Evolutionary conservation across 2,113 vertebrate species (phyloP).

Genomic region (Columba livia): DNA sequence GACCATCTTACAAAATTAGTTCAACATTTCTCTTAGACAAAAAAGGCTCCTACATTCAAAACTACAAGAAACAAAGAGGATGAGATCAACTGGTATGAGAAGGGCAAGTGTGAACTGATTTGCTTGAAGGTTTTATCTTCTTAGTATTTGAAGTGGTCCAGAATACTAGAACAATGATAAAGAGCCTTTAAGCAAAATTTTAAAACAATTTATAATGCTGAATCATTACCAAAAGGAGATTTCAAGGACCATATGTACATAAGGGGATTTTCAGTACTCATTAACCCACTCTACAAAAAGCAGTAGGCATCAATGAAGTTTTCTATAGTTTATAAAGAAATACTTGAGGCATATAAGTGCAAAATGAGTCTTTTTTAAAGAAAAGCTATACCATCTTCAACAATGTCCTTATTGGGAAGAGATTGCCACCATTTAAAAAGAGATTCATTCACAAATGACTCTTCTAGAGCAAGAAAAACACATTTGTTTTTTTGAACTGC

Average conservation of each 20-base stretch:
- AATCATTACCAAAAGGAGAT: neutral
- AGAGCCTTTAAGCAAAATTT: conserved; percentile 14
- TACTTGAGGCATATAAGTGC: conserved; percentile 34
- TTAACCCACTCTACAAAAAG: conserved; percentile 23
- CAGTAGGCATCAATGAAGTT: conserved; percentile 20
- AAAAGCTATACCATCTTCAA: conserved; percentile 65
- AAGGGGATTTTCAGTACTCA: conserved; percentile 24
- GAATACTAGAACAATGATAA: conserved; percentile 7
- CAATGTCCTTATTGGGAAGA: conserved; percentile 64
- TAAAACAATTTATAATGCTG: neutral
- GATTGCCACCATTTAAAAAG: conserved; percentile 64
- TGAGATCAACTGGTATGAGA: neutral
- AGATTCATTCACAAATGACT: conserved; percentile 60
- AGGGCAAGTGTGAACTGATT: conserved; percentile 11
- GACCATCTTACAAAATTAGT: neutral
- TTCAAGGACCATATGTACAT: neutral
- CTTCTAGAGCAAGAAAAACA: conserved; percentile 65
- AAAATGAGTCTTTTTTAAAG: conserved; percentile 51
- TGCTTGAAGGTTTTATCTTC: conserved; percentile 24
- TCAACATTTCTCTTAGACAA: neutral
- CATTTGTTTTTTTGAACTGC: neutral
- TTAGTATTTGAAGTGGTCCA: neutral
- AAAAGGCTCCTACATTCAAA: conserved; percentile 5
- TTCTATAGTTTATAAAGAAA: conserved; percentile 35
- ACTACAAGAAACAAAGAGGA: conserved; percentile 8